Evolutionary conservation across 2,113 vertebrate genomes (phyloP).

Genomic region (Planiliza haematocheilus): DNA sequence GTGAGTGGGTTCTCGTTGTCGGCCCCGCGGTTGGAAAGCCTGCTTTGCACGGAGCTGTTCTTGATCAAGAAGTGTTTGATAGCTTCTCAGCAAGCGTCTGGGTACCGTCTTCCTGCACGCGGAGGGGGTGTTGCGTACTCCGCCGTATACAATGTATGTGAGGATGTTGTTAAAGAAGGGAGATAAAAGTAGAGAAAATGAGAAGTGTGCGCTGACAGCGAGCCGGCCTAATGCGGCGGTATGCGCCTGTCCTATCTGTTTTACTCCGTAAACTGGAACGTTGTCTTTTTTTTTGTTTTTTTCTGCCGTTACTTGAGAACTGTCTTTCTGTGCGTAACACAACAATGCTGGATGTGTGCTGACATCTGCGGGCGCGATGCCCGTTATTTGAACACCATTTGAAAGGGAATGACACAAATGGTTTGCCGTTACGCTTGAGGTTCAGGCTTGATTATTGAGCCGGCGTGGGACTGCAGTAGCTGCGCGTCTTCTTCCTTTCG

Average conservation of each 20-base stretch:
- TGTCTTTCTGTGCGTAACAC: not conserved
- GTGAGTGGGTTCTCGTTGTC: conserved; percentile 39
- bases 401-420: conserved; percentile 19
- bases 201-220: conserved; percentile 40
- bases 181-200: conserved; percentile 34
- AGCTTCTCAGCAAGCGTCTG: conserved; percentile 47
- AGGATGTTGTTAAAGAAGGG: conserved; percentile 17
- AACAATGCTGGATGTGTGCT: not conserved
- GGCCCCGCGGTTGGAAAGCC: conserved; percentile 50
- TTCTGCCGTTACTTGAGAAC: conserved; percentile 17
- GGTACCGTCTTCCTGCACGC: conserved; percentile 20
- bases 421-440: conserved; percentile 8
- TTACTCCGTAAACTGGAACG: conserved; percentile 20
- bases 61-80: conserved; percentile 59
- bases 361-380: not conserved
- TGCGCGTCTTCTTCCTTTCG: not conserved
- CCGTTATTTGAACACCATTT: not conserved
- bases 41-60: conserved; percentile 26
- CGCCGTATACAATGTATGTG: conserved; percentile 13
- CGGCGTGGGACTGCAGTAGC: not conserved
- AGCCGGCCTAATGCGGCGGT: not conserved
- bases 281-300: conserved; percentile 2
- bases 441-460: conserved; percentile 20
- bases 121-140: conserved; percentile 24
- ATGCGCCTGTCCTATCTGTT: conserved; percentile 39